phyloP scores from a whole-genome alignment of 1,140 invertebrate species.

The Zaprionus kolodkinae region DNA sequence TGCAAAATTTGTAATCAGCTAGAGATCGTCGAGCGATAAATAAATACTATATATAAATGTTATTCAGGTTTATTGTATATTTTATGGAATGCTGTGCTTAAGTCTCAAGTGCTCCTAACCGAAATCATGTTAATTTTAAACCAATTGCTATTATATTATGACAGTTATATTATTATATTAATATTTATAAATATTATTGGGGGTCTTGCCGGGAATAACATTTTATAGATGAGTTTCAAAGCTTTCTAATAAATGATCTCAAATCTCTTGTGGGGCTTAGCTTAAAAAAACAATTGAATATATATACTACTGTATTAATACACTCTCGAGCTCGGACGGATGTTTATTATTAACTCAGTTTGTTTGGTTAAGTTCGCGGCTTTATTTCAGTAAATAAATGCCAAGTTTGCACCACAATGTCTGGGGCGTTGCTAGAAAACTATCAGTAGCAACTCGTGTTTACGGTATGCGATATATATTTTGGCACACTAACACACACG shows the following conservation, averaged over 20 bases:
- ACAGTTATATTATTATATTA: conserved; percentile 5
- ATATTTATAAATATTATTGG: neutral
- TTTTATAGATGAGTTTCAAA: too few relatives aligned
- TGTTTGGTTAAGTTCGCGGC: neutral
- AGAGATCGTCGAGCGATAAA: neutral
- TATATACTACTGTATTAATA: too few relatives aligned
- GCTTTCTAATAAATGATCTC: too few relatives aligned
- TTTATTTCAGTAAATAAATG: neutral
- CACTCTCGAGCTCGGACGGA: neutral
- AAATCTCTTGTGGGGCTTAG: too few relatives aligned
- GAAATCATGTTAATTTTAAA: neutral
- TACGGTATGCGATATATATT: conserved; percentile 36
- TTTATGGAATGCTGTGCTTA: neutral
- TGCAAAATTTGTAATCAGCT: conserved; percentile 36
- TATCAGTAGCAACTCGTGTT: conserved; percentile 4
- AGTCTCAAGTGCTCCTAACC: conserved; percentile 6
- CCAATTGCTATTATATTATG: neutral
- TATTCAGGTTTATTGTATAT: conserved; percentile 1
- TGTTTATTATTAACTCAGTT: too few relatives aligned
- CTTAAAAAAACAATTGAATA: too few relatives aligned
- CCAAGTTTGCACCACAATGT: conserved; percentile 6
- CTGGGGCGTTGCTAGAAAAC: conserved; percentile 3
- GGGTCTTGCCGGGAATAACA: too few relatives aligned
- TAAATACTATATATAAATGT: neutral
- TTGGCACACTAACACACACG: conserved; percentile 13